phyloP scores from a whole-genome alignment of 2,888 invertebrate species.

The Ochropleura plecta region DNA sequence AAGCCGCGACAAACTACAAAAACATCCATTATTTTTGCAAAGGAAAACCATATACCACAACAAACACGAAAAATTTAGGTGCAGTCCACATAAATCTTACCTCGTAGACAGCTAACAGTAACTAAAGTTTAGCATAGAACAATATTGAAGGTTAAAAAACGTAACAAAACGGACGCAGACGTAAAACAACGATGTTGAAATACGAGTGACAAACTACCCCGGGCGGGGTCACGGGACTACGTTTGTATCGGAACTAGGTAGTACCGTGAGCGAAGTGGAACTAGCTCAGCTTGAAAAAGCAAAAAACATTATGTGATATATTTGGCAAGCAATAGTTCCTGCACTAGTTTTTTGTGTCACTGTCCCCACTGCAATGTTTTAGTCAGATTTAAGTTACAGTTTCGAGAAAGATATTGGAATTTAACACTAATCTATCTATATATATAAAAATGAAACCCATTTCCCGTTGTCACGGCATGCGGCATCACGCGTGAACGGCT shows the following conservation, averaged over 20 bases:
- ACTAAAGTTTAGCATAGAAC: slow-evolving; percentile 62
- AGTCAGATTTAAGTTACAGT: too few relatives aligned
- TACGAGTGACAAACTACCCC: slow-evolving; percentile 78
- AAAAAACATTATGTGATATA: background rate
- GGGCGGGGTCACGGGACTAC: slow-evolving; percentile 67
- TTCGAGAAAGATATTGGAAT: too few relatives aligned
- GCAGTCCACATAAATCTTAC: slow-evolving; percentile 45
- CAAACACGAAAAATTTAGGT: slow-evolving; percentile 34
- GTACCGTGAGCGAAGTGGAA: slow-evolving; percentile 27
- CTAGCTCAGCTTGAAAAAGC: slow-evolving; percentile 6
- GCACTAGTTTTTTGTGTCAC: background rate
- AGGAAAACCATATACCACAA: slow-evolving; percentile 1
- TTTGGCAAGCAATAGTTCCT: background rate
- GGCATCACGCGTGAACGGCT: too few relatives aligned
- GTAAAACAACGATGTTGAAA: slow-evolving; percentile 74
- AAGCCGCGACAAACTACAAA: slow-evolving; percentile 1
- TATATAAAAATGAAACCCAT: too few relatives aligned
- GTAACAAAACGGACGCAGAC: slow-evolving; percentile 70
- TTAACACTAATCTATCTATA: too few relatives aligned
- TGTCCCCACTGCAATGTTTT: too few relatives aligned
- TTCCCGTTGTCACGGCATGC: too few relatives aligned
- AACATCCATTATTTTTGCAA: background rate
- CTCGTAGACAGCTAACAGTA: slow-evolving; percentile 44
- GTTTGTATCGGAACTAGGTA: slow-evolving; percentile 71
- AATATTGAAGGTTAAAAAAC: slow-evolving; percentile 74